Evolutionary conservation across 2,888 invertebrate genomes (phyloP).

Genomic region (Tenthredo scrophulariae): DNA sequence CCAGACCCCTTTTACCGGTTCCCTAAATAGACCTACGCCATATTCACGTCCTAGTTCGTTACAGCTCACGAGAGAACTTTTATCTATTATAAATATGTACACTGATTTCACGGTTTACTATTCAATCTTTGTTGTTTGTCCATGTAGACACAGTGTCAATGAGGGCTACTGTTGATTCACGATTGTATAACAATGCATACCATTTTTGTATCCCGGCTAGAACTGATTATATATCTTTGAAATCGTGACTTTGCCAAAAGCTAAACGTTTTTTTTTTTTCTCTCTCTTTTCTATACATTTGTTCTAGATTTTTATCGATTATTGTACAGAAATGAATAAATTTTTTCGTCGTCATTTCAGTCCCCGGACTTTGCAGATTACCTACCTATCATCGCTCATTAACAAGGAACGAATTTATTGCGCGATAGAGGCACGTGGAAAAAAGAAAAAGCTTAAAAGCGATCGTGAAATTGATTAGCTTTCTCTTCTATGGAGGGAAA

Average conservation of each 20-base stretch:
- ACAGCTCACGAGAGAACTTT: background rate
- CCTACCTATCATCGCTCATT: background rate
- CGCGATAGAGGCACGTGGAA: background rate
- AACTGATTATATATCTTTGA: background rate
- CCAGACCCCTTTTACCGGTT: conserved; percentile 26
- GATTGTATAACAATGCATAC: background rate
- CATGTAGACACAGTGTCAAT: conserved; percentile 34
- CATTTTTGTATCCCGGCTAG: background rate
- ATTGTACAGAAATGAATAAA: background rate
- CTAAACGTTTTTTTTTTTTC: background rate
- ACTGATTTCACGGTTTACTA: conserved; percentile 52
- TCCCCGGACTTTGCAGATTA: background rate
- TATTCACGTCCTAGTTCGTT: background rate
- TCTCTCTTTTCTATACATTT: background rate
- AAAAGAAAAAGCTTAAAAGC: background rate
- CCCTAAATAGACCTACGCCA: background rate
- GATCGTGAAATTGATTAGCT: background rate
- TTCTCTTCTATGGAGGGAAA: background rate
- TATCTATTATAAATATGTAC: conserved; percentile 57
- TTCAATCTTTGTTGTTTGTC: conserved; percentile 6
- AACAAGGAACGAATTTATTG: background rate
- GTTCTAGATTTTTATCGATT: background rate
- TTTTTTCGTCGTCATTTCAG: background rate
- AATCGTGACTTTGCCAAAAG: background rate
- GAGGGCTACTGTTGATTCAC: conserved; percentile 48